Conservation (phyloP, 2,113 vertebrate species). For the Seriola dumerili region DNA sequence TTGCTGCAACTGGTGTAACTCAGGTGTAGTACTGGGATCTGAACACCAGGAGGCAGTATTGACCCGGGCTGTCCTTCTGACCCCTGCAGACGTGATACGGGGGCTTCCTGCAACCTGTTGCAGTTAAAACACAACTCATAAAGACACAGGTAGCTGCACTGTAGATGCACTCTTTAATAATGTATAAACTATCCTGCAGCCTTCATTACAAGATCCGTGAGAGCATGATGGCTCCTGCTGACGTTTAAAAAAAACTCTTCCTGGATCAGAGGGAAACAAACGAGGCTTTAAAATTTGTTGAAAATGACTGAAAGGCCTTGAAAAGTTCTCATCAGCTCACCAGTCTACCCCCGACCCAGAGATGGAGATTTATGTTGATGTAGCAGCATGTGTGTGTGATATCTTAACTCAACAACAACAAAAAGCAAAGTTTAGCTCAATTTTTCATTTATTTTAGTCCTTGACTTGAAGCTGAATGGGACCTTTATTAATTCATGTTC, state of each 20-base stretch:
- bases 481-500: background rate
- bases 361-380: background rate
- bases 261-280: background rate
- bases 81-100: background rate
- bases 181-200: too few species aligned
- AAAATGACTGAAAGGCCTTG: background rate
- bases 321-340: background rate
- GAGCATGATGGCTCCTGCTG: too few species aligned
- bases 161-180: too few species aligned
- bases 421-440: background rate
- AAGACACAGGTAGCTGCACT: too few species aligned
- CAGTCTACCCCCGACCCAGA: too few species aligned
- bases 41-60: slow-evolving; percentile 41
- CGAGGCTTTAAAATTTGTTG: background rate
- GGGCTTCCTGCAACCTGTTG: slow-evolving; percentile 25
- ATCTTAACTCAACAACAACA: background rate
- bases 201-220: too few species aligned
- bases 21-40: background rate
- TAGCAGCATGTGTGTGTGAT: too few species aligned
- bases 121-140: background rate
- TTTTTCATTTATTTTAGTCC: background rate
- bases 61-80: background rate
- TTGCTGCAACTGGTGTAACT: background rate
- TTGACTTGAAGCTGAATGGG: too few species aligned
- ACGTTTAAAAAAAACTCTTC: background rate